These are phyloP conservation scores for Calephelis perditalis DNA, from an alignment of 2,888 invertebrate genomes.

Conservation along the genomic window DNA sequence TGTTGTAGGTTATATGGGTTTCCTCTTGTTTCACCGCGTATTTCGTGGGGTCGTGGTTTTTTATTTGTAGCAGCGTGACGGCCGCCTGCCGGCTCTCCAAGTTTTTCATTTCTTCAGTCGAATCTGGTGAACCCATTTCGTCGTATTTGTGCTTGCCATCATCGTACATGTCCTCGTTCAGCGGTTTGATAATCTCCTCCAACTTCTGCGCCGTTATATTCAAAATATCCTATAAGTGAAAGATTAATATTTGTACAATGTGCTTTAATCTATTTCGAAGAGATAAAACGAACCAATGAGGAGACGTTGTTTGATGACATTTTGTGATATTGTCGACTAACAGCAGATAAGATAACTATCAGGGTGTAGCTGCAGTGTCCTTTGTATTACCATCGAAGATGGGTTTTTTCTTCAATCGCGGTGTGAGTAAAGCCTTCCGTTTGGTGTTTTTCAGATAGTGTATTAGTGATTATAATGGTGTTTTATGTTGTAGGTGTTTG, in stretches of 20 bases:
- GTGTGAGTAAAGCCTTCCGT: slow-evolving; percentile 51
- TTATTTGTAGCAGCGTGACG: slow-evolving; percentile 70
- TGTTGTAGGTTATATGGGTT: slow-evolving; percentile 78
- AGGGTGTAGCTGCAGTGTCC: slow-evolving; percentile 57
- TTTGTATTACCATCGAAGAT: slow-evolving; percentile 60
- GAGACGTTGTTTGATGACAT: slow-evolving; percentile 42
- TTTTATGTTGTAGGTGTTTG: slow-evolving; percentile 72
- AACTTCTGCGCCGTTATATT: slow-evolving; percentile 77
- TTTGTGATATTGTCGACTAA: slow-evolving; percentile 58
- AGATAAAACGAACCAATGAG: slow-evolving; percentile 67
- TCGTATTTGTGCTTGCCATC: slow-evolving; percentile 57
- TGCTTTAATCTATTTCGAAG: slow-evolving; percentile 44
- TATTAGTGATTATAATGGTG: slow-evolving; percentile 47
- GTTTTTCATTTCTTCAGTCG: slow-evolving; percentile 75
- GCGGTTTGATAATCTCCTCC: slow-evolving; percentile 76
- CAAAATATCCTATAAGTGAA: slow-evolving; percentile 77
- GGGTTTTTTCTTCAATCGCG: slow-evolving; percentile 45
- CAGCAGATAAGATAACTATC: slow-evolving; percentile 67
- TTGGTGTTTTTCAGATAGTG: slow-evolving; percentile 24
- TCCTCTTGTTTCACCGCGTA: slow-evolving; percentile 64
- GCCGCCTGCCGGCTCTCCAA: slow-evolving; percentile 73
- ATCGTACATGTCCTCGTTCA: slow-evolving; percentile 56
- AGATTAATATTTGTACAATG: slow-evolving; percentile 49
- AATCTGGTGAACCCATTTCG: slow-evolving; percentile 69
- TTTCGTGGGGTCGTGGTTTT: slow-evolving; percentile 72